Evolutionary conservation across 1,140 invertebrate species (phyloP), one percentile per base, ranked within the genome.

Genomic region (Nasonia giraulti): DNA sequence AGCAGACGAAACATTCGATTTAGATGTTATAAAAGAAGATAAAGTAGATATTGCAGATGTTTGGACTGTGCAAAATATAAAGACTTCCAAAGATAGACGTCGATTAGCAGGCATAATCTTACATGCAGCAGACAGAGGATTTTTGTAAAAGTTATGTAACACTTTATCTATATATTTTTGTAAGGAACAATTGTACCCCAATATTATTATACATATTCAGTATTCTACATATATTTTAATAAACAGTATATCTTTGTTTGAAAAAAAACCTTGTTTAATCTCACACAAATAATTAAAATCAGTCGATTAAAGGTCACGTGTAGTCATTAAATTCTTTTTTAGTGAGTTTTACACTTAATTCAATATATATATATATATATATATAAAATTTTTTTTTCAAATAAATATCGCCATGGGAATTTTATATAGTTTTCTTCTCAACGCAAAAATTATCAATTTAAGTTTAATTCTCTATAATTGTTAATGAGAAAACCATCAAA

Each of bases 101-200:
- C 92, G 95, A 73, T 90, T 95, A 80, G 94, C 95, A 0, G 93
- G 95, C 85, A 93, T 95, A 23, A 92, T 96, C 17, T 93, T 95
- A 44, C 94, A 96, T 89, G 95, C 94, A 83, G 93, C 95, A 14
- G 94, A 96, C 85, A 93, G 92, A 69, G 75, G 40, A 87, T 84
- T 94, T 89, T 93, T 96, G 90, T 94, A 91, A 89, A 40, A 11
- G 2, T 27, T n/a, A n/a, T n/a, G n/a, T n/a, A n/a, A n/a, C n/a
- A n/a, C n/a, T n/a, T 71, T 27, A 55, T 20, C 14, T 6, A 37
- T 55, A 55, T 14, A 17, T 55, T 55, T 12, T 47, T 50, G 14
- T 50, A 50, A 50, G 14, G 12, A 50, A 17, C 3, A 50, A 50
- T 50, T 12, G 2, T 50, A 17, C 1, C 14, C 47, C 47, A 17